A percentile compares a stretch with the other conserved stretches of the same genome.
Conservation (phyloP, 92 coral and sea anemone species). For the Phymanthus crucifer region DNA sequence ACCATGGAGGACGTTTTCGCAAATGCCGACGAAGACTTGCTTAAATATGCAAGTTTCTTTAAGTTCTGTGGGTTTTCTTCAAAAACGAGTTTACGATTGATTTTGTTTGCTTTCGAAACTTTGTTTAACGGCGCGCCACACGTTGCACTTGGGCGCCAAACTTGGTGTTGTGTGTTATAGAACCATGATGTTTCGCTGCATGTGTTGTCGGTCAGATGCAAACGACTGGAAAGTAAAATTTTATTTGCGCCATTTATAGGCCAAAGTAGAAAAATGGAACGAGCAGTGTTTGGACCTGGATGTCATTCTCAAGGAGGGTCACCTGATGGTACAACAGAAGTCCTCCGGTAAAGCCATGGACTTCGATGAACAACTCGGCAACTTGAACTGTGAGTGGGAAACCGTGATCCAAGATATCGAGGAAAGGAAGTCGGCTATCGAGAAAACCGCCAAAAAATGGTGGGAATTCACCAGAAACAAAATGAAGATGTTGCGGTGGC, state of each 20-base stretch:
- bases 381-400: constrained; percentile 87
- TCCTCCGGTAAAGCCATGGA: constrained; percentile 83
- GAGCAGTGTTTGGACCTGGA: constrained; percentile 92
- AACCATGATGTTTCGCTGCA: no score
- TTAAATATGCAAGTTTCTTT: no score
- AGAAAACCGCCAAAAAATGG: constrained; percentile 97
- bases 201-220: no score
- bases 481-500: constrained; percentile 98
- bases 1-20: no score
- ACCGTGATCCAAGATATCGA: constrained; percentile 86
- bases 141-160: no score
- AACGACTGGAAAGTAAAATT: not conserved
- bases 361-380: constrained; percentile 88
- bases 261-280: constrained; percentile 83
- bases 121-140: no score
- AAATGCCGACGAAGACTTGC: no score
- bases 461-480: constrained; percentile 99
- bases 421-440: constrained; percentile 80
- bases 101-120: no score
- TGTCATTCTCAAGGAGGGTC: constrained; percentile 92
- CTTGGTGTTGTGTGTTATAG: no score
- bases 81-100: no score
- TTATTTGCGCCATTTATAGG: constrained; percentile 35
- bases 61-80: no score
- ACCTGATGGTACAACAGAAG: constrained; percentile 83